phyloP scores from a whole-genome alignment of 1,140 invertebrate species.

The Pseudomyrmex pallidus region DNA sequence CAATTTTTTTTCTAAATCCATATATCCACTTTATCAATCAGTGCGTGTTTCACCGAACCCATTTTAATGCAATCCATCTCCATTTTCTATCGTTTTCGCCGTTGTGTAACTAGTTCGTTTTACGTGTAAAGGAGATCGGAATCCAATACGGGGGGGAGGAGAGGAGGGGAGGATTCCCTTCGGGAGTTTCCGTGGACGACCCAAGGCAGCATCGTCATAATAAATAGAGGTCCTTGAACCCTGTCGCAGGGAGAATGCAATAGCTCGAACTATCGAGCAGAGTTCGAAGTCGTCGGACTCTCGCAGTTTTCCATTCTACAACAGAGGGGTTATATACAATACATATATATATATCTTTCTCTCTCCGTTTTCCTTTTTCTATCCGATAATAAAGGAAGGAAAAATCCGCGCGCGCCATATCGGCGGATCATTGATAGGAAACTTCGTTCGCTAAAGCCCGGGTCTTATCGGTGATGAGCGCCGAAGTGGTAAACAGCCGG shows the following conservation, averaged over 20 bases:
- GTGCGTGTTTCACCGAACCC: constrained; percentile 19
- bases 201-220: constrained; percentile 64
- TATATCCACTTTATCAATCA: constrained; percentile 44
- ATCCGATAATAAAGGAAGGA: constrained; percentile 27
- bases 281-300: constrained; percentile 16
- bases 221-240: constrained; percentile 71
- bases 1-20: not conserved
- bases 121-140: constrained; percentile 51
- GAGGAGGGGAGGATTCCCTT: constrained; percentile 21
- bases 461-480: constrained; percentile 20
- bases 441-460: constrained; percentile 31
- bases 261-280: constrained; percentile 59
- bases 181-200: constrained; percentile 55
- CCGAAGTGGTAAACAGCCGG: constrained; percentile 1
- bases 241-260: constrained; percentile 53
- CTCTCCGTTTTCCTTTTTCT: not conserved
- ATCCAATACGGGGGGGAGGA: constrained; percentile 56
- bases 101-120: constrained; percentile 51
- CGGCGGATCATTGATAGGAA: constrained; percentile 34
- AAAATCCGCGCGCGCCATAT: constrained; percentile 42
- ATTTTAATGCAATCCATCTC: constrained; percentile 59
- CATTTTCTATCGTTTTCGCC: constrained; percentile 57
- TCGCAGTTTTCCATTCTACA: not conserved
- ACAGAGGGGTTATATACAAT: too few species aligned
- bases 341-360: not conserved